Percentiles rank a stretch among this genome's conserved stretches.
Evolutionary conservation across 2,888 invertebrate species (phyloP).

Genomic region (Papilio elwesi): DNA sequence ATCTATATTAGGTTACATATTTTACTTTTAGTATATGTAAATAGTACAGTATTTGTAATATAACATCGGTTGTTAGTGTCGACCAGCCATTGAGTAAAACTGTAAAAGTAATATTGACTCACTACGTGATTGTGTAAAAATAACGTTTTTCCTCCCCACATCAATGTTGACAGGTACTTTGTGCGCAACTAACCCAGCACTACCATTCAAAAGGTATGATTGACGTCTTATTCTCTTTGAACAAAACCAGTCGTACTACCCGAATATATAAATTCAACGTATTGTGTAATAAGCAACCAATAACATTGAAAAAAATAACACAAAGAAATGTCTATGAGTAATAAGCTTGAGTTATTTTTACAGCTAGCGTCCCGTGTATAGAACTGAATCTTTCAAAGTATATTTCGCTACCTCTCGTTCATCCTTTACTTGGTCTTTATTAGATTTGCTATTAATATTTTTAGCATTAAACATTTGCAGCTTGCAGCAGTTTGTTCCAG

Average conservation of each 20-base stretch:
- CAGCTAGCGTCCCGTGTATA: too few species aligned
- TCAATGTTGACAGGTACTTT: constrained; percentile 51
- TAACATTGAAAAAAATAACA: too few species aligned
- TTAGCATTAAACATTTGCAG: not conserved
- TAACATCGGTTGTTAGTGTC: constrained; percentile 3
- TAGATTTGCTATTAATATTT: too few species aligned
- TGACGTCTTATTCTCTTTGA: constrained; percentile 44
- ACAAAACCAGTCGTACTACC: not conserved
- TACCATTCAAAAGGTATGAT: constrained; percentile 44
- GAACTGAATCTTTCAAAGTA: too few species aligned
- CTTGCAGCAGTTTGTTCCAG: constrained; percentile 32
- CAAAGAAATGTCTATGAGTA: too few species aligned
- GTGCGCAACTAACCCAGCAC: constrained; percentile 41
- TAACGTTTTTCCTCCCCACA: constrained; percentile 44
- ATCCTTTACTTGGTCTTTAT: too few species aligned
- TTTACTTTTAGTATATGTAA: too few species aligned
- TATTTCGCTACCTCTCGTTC: too few species aligned
- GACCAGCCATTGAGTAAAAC: not conserved
- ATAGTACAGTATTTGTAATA: too few species aligned
- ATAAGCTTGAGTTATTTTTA: too few species aligned
- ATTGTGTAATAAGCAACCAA: not conserved
- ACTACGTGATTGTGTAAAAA: constrained; percentile 20
- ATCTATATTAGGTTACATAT: too few species aligned
- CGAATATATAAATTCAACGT: constrained; percentile 18
- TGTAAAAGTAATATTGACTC: not conserved